Evolutionary conservation across 2,797 vertebrate genomes (phyloP).

Genomic region (Taenioides sp.): DNA sequence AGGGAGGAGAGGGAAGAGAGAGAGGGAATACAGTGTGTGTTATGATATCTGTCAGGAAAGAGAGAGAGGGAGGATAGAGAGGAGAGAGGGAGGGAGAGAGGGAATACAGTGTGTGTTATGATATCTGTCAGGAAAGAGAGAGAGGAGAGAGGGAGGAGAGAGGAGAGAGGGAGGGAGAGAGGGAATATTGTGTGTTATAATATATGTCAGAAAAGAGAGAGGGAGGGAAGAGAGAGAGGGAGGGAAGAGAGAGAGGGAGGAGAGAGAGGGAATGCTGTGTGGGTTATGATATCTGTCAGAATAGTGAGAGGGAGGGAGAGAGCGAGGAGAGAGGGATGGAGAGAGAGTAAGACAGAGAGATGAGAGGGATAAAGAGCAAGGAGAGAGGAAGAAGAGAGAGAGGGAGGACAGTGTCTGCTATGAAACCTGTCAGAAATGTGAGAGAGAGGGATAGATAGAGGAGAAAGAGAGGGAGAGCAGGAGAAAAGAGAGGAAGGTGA

Average conservation of each 20-base stretch:
- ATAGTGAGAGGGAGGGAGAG: no score
- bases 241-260: neutral
- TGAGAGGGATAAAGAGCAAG: neutral
- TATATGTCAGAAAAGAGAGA: neutral
- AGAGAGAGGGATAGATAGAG: neutral
- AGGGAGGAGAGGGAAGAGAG: neutral
- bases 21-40: neutral
- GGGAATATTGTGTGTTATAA: neutral
- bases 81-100: neutral
- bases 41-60: no score
- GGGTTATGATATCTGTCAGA: no score
- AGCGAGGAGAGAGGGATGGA: neutral
- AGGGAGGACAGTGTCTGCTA: neutral
- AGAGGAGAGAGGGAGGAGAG: neutral
- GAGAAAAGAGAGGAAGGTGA: neutral
- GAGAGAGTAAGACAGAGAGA: neutral
- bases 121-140: neutral
- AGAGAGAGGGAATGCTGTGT: no score
- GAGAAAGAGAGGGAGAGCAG: neutral
- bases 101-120: neutral
- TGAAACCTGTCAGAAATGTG: no score
- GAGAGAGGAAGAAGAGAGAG: neutral
- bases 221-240: no score
- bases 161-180: no score
- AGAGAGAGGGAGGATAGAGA: neutral